phyloP scores from a whole-genome alignment of 2,888 invertebrate species.

The Pandemis cinnamomeana region DNA sequence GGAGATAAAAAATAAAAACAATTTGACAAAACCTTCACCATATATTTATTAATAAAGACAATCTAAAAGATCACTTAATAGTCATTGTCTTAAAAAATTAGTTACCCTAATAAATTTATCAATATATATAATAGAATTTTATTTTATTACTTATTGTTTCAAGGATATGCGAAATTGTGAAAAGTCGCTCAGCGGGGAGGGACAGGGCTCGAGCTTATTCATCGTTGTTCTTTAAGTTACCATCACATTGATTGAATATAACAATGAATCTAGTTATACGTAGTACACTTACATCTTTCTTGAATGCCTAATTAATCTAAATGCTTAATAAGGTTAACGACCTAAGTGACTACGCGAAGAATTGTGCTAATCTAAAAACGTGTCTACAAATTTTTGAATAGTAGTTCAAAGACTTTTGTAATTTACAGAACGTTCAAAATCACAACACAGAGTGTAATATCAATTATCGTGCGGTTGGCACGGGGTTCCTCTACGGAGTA shows the following conservation, averaged over 20 bases:
- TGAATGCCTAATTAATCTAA: constrained; percentile 79
- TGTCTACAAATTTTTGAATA: constrained; percentile 77
- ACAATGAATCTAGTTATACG: constrained; percentile 78
- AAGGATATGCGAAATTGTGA: constrained; percentile 84
- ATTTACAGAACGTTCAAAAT: constrained; percentile 85
- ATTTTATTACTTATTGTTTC: constrained; percentile 84
- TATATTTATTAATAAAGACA: constrained; percentile 85
- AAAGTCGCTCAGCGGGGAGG: constrained; percentile 68
- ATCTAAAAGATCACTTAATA: constrained; percentile 85
- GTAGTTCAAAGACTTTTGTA: constrained; percentile 78
- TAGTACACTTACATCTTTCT: constrained; percentile 74
- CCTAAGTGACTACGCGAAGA: constrained; percentile 84
- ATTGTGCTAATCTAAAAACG: constrained; percentile 84
- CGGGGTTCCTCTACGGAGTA: constrained; percentile 69
- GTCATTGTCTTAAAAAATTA: constrained; percentile 85
- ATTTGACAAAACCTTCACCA: constrained; percentile 84
- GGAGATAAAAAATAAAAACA: constrained; percentile 68
- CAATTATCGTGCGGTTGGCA: constrained; percentile 81
- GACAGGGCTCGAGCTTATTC: constrained; percentile 71
- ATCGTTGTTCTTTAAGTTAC: constrained; percentile 74
- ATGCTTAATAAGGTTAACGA: constrained; percentile 75
- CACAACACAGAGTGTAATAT: constrained; percentile 86
- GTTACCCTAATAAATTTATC: constrained; percentile 85
- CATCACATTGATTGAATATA: constrained; percentile 80
- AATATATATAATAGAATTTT: constrained; percentile 78